Percentiles rank a stretch among this genome's conserved stretches.
These are phyloP conservation scores for Astropecten irregularis DNA, from an alignment of 53 echinoderm and acorn worm species.

Conservation along the genomic window DNA sequence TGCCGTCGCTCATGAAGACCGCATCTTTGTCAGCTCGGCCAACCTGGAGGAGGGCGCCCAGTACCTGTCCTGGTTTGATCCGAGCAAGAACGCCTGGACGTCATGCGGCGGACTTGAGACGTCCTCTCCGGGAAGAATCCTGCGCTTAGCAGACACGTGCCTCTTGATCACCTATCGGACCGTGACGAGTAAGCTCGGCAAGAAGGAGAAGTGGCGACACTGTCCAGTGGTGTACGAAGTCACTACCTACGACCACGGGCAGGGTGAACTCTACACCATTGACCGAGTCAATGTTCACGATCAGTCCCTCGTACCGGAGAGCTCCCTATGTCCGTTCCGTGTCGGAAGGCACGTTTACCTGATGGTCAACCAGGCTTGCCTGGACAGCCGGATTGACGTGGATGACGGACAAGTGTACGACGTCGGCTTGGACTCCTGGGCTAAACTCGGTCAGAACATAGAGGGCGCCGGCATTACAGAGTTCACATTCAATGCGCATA, in stretches of 20 bases:
- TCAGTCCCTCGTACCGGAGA: constrained; percentile 56
- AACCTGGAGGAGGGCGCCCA: background rate
- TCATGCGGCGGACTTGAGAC: background rate
- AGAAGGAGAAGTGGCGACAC: constrained; percentile 24
- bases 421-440: constrained; percentile 55
- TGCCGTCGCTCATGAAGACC: constrained; percentile 27
- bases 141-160: background rate
- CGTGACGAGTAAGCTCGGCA: constrained; percentile 35
- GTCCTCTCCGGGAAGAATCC: background rate
- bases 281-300: background rate
- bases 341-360: constrained; percentile 39
- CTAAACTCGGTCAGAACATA: constrained; percentile 25
- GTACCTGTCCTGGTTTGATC: constrained; percentile 28
- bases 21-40: constrained; percentile 16
- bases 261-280: background rate
- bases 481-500: constrained; percentile 47
- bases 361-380: constrained; percentile 32
- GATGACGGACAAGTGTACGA: constrained; percentile 48
- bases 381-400: constrained; percentile 38
- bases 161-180: constrained; percentile 17
- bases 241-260: background rate
- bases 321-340: constrained; percentile 47
- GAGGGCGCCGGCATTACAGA: constrained; percentile 57
- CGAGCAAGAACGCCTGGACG: constrained; percentile 31
- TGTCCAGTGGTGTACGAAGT: constrained; percentile 39